Conservation (phyloP, 2,113 vertebrate genomes). For the Cochlearius cochlearius region DNA sequence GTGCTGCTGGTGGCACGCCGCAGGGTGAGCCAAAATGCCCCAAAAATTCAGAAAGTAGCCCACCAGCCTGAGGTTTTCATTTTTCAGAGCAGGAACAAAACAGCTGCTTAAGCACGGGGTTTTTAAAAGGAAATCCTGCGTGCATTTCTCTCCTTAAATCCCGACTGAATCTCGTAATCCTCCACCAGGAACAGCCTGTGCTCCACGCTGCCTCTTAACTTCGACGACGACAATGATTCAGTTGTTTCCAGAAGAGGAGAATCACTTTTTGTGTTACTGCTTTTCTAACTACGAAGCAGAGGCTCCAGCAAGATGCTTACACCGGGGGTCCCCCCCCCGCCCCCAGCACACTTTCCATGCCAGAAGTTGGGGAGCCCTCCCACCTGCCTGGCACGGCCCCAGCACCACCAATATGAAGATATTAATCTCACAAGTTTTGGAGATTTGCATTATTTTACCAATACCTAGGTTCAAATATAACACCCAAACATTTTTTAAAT, state of each 20-base stretch:
- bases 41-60: neutral
- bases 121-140: conserved; percentile 1
- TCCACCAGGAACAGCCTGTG: conserved; percentile 10
- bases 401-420: neutral
- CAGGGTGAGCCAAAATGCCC: neutral
- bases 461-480: neutral
- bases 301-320: neutral
- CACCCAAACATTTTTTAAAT: neutral
- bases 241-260: neutral
- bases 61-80: neutral
- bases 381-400: neutral
- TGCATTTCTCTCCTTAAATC: conserved; percentile 7
- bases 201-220: neutral
- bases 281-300: neutral
- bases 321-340: fast-evolving
- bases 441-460: neutral
- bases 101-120: neutral
- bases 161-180: conserved; percentile 19
- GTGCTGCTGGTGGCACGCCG: fast-evolving
- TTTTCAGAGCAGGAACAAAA: neutral
- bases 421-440: neutral
- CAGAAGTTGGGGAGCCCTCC: neutral
- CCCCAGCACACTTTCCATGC: neutral
- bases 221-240: neutral
- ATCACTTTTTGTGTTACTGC: neutral